Evolutionary conservation across 2,888 invertebrate genomes (phyloP).

Genomic region (Lepidocyrtoides sp.): DNA sequence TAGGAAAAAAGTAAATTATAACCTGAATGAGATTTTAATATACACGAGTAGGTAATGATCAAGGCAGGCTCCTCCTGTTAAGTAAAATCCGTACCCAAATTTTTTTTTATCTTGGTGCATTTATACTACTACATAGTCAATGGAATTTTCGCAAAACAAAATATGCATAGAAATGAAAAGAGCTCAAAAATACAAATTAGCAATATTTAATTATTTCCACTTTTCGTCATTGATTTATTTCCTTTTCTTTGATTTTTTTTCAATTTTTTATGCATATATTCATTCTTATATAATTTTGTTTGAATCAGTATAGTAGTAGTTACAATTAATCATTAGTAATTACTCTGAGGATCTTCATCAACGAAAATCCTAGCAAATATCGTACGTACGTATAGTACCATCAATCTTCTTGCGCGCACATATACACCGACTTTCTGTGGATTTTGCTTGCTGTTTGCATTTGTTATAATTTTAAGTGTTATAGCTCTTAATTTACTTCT

Average conservation of each 20-base stretch:
- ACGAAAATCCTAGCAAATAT: slow-evolving; percentile 36
- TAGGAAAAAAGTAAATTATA: background rate
- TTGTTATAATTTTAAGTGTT: background rate
- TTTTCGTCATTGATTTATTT: slow-evolving; percentile 75
- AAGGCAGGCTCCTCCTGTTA: no score
- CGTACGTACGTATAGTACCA: slow-evolving; percentile 41
- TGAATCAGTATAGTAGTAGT: slow-evolving; percentile 5
- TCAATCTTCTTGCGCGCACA: slow-evolving; percentile 40
- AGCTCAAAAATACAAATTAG: slow-evolving; percentile 12
- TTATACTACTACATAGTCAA: background rate
- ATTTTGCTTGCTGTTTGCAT: background rate
- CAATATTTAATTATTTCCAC: slow-evolving; percentile 43
- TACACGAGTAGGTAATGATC: no score
- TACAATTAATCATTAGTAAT: slow-evolving; percentile 72
- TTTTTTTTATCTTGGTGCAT: background rate
- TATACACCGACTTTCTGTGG: background rate
- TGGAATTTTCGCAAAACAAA: background rate
- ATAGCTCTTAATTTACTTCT: background rate
- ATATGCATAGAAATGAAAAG: background rate
- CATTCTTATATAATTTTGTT: slow-evolving; percentile 40
- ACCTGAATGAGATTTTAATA: no score
- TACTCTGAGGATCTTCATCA: slow-evolving; percentile 42
- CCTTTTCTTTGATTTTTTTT: slow-evolving; percentile 51
- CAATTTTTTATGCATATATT: background rate
- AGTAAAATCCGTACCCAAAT: background rate